phyloP scores from a whole-genome alignment of 92 coral and sea anemone genomes.

The Phenganax marumi region DNA sequence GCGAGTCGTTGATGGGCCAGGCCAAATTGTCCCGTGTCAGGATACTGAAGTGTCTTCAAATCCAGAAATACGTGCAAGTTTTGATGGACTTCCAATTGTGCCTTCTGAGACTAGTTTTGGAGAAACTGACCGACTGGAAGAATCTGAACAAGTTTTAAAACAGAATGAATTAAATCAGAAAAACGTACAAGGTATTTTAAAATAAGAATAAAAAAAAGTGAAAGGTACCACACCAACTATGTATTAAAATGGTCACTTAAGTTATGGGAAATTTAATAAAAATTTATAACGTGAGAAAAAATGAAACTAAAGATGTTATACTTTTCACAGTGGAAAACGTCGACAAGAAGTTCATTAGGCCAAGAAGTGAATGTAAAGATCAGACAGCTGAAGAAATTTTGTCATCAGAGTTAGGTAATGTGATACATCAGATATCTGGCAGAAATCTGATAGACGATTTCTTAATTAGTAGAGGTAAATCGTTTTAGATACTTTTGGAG shows the following conservation, averaged over 20 bases:
- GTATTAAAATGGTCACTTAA: no score
- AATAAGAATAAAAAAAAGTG: not conserved
- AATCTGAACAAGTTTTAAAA: not conserved
- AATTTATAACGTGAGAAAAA: not conserved
- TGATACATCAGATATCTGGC: not conserved
- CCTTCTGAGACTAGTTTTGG: not conserved
- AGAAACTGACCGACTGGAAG: not conserved
- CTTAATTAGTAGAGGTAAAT: no score
- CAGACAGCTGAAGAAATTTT: not conserved
- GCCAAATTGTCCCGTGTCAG: slow-evolving; percentile 5
- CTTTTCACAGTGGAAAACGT: not conserved
- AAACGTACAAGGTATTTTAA: not conserved
- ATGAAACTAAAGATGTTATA: not conserved
- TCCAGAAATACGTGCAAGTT: not conserved
- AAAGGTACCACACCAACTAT: no score
- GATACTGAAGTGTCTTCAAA: not conserved
- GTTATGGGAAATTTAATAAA: no score
- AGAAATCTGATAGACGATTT: no score
- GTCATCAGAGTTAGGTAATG: not conserved
- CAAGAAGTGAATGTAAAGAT: not conserved
- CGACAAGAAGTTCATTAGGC: slow-evolving; percentile 6
- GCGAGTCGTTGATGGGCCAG: not conserved
- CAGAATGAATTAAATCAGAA: not conserved
- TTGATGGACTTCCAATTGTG: not conserved
- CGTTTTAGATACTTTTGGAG: not conserved